These are phyloP conservation scores for Camelus bactrianus DNA, from an alignment of 2,113 vertebrate species.

Conservation along the genomic window DNA sequence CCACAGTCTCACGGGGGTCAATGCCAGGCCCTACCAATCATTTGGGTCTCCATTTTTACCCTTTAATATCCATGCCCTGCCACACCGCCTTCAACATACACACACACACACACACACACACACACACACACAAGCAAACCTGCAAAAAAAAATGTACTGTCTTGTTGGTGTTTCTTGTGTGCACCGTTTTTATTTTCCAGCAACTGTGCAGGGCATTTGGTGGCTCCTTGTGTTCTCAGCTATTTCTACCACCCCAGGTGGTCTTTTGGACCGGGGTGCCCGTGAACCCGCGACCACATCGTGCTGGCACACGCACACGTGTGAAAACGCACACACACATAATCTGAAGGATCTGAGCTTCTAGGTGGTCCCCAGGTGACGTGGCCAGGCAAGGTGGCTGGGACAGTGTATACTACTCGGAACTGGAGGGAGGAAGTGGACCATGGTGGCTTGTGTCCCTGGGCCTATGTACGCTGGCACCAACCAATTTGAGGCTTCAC, in stretches of 20 bases:
- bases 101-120: background rate
- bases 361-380: background rate
- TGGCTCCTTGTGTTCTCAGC: background rate
- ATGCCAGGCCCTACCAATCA: accelerated
- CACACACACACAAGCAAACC: background rate
- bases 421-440: no score
- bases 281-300: accelerated
- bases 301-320: no score
- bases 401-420: no score
- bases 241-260: background rate
- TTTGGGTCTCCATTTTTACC: background rate
- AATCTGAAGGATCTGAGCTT: background rate
- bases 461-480: background rate
- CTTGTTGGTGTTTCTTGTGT: background rate
- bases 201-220: accelerated
- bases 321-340: background rate
- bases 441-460: accelerated
- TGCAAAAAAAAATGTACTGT: accelerated
- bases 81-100: no score
- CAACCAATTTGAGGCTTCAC: background rate
- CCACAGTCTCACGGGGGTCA: background rate
- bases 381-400: background rate
- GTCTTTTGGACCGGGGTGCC: no score
- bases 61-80: no score
- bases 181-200: background rate